Evolutionary conservation across 2,113 vertebrate genomes (phyloP), one percentile per base, ranked within the genome.

Genomic region (Tyto alba): DNA sequence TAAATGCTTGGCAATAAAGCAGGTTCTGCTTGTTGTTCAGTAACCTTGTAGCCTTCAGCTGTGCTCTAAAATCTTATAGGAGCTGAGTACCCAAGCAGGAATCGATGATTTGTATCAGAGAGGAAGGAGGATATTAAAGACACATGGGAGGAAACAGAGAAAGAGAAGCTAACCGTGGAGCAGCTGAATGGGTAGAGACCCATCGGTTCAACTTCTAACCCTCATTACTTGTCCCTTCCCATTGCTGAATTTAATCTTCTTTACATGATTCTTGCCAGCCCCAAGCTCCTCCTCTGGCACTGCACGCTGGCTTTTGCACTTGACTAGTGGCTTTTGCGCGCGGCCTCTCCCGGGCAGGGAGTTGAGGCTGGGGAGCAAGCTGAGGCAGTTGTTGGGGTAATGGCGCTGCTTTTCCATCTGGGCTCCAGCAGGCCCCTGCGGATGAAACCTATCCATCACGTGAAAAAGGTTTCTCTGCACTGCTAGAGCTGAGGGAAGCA

Each of bases 21-120:
- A 88, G 91, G 29, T 95, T 95, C 84, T 93, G 71, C 89, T 95
- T 88, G 86, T 90, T 95, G 90, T 96, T 96, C 62, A 66, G 96
- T 94, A 95, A 94, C 90, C 90, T 93, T 91, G 90, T 95, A 97
- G 92, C 96, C 96, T 82, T 96, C 94, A 97, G 92, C 95, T 87
- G 88, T 90, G 67, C 82, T 80, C 62, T 62, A 69, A 97, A 95
- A 92, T 93, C 90, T 93, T 96, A 64, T 53, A 89, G 81, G 89
- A 96, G 90, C 86, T 0, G 16, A 78, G 80, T 34, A 56, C 62
- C 53, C 53, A 59, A 92, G 83, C 45, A 89, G 71, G 89, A 90
- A 85, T 95, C 90, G 45, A 55, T 89, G 84, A 93, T 96, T 95
- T 96, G 86, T 95, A 85, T 83, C 81, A n/a, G 81, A 76, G 40